These are phyloP conservation scores for Tenthredo amoena DNA, from an alignment of 2,888 invertebrate species.

Conservation along the genomic window DNA sequence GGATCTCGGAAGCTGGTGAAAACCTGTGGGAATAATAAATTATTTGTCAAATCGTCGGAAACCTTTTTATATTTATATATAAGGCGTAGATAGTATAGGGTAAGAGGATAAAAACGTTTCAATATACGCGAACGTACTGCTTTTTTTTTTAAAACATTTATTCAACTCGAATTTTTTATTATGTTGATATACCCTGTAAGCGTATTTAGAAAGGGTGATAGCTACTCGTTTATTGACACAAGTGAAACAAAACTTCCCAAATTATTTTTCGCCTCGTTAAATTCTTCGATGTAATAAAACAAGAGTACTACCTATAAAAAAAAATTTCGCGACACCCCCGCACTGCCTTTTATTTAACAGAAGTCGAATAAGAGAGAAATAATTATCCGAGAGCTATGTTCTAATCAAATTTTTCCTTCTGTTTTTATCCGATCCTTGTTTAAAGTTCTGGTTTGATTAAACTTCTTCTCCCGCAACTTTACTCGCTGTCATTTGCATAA, in stretches of 20 bases:
- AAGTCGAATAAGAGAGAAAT: neutral
- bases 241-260: too few relatives aligned
- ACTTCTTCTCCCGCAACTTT: neutral
- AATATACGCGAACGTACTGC: neutral
- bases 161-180: neutral
- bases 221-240: too few relatives aligned
- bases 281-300: too few relatives aligned
- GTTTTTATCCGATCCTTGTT: neutral
- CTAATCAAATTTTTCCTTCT: neutral
- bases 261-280: too few relatives aligned
- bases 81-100: neutral
- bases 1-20: neutral
- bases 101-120: neutral
- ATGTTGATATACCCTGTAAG: neutral
- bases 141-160: neutral
- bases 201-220: too few relatives aligned
- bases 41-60: slow-evolving; percentile 12
- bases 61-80: neutral
- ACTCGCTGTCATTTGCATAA: neutral
- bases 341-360: too few relatives aligned
- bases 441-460: neutral
- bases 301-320: too few relatives aligned
- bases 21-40: slow-evolving; percentile 21
- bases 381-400: neutral
- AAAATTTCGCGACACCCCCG: too few relatives aligned